A percentile compares a stretch with the other conserved stretches of the same genome.
phyloP scores from a whole-genome alignment of 2,113 vertebrate species.

The Trematocara zebra region DNA sequence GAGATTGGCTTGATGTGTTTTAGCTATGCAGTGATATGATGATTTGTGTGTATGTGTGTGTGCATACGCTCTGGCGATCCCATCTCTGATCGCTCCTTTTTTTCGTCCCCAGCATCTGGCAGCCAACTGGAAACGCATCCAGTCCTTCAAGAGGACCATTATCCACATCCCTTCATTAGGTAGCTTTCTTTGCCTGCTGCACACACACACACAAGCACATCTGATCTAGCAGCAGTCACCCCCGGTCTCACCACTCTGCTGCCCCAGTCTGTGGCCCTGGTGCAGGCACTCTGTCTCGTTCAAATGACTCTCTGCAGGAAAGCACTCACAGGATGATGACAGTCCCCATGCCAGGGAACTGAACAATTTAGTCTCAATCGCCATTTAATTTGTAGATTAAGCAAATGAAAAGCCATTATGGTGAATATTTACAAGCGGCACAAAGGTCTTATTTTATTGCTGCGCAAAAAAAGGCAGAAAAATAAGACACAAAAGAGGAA shows the following conservation, averaged over 20 bases:
- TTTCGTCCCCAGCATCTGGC: constrained; percentile 93
- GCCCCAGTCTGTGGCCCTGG: constrained; percentile 90
- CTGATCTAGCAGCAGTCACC: constrained; percentile 42
- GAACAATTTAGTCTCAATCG: constrained; percentile 83
- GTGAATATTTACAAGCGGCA: constrained; percentile 81
- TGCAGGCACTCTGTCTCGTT: constrained; percentile 92
- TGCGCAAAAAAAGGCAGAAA: constrained; percentile 77
- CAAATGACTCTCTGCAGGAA: constrained; percentile 98
- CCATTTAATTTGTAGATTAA: constrained; percentile 98
- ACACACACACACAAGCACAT: constrained; percentile 16
- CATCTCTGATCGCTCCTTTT: constrained; percentile 87
- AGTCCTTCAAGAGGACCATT: constrained; percentile 96
- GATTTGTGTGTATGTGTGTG: constrained; percentile 46
- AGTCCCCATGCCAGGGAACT: constrained; percentile 81
- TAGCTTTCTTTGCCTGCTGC: constrained; percentile 76
- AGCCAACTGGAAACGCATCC: constrained; percentile 98
- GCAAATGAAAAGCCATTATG: constrained; percentile 96
- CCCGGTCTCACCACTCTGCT: constrained; percentile 82
- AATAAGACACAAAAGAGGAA: constrained; percentile 48
- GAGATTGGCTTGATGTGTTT: constrained; percentile 69
- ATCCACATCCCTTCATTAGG: constrained; percentile 99
- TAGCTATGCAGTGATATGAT: constrained; percentile 67
- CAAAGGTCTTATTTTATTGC: constrained; percentile 91
- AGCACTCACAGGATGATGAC: constrained; percentile 95
- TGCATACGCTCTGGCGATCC: constrained; percentile 40